Conservation (phyloP, 1,140 invertebrate genomes). For the Micrasema longulum region DNA sequence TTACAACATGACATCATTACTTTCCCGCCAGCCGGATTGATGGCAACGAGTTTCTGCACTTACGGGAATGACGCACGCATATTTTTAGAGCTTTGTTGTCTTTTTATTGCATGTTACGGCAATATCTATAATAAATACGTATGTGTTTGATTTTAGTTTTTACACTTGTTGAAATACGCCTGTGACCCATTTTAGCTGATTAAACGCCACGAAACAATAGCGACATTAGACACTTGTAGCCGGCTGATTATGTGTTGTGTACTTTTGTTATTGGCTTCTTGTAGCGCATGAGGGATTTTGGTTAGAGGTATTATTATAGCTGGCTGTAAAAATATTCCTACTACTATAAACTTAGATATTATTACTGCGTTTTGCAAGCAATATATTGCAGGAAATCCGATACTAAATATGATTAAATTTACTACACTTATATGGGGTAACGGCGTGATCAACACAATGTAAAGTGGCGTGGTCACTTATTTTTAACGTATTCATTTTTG, state of each 20-base stretch:
- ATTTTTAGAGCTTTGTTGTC: background rate
- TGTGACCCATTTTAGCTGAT: conserved; percentile 32
- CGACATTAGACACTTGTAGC: conserved; percentile 13
- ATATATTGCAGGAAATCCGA: too few species aligned
- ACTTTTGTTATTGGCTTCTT: conserved; percentile 3
- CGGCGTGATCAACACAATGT: too few species aligned
- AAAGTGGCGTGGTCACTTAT: too few species aligned
- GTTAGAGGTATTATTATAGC: background rate
- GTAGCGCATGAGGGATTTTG: conserved; percentile 1
- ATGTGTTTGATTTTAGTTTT: conserved; percentile 12
- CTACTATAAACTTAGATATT: too few species aligned
- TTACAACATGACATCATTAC: conserved; percentile 17
- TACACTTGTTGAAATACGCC: conserved; percentile 29
- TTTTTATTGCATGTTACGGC: too few species aligned
- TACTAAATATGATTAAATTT: too few species aligned
- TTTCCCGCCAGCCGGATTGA: conserved; percentile 5
- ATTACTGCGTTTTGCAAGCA: too few species aligned
- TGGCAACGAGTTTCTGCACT: conserved; percentile 13
- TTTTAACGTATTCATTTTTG: too few species aligned
- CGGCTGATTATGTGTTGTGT: background rate
- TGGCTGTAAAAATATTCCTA: background rate
- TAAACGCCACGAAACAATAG: conserved; percentile 30
- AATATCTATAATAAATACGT: too few species aligned
- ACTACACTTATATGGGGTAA: too few species aligned
- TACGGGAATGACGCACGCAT: background rate